Percentiles rank a stretch among this genome's conserved stretches.
These are phyloP conservation scores for Campaea margaritaria DNA, from an alignment of 2,888 invertebrate species.

Conservation along the genomic window DNA sequence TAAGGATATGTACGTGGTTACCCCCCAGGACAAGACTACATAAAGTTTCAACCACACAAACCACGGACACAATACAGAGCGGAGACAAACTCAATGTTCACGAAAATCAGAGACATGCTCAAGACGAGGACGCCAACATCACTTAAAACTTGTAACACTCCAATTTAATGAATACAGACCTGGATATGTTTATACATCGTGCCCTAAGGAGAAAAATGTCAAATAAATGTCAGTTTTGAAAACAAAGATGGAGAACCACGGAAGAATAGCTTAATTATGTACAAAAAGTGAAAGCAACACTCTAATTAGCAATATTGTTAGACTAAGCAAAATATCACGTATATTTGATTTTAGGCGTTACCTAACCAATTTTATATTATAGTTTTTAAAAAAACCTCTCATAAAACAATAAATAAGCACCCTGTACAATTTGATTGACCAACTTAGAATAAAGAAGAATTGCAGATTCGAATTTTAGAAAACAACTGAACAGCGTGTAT, in stretches of 20 bases:
- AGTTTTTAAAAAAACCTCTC: too few species aligned
- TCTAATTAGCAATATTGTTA: background rate
- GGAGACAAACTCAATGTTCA: constrained; percentile 40
- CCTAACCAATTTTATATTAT: too few species aligned
- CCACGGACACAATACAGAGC: constrained; percentile 51
- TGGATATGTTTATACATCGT: constrained; percentile 85
- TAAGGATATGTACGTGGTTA: too few species aligned
- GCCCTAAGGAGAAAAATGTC: constrained; percentile 79
- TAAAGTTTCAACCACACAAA: constrained; percentile 26
- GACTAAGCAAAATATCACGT: background rate
- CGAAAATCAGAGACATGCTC: constrained; percentile 61
- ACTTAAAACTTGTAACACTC: constrained; percentile 64
- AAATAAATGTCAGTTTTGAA: constrained; percentile 55
- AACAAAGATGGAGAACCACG: constrained; percentile 22
- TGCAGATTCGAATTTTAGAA: too few species aligned
- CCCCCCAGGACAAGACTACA: background rate
- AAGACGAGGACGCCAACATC: constrained; percentile 66
- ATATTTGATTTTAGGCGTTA: too few species aligned
- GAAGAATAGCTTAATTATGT: constrained; percentile 7
- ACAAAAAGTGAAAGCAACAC: background rate
- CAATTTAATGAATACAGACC: constrained; percentile 76
- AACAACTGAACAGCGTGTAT: too few species aligned
- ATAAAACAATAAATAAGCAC: too few species aligned
- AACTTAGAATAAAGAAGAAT: too few species aligned
- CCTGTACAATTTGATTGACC: too few species aligned